phyloP scores from a whole-genome alignment of 2,888 invertebrate species.

The Halocaridina rubra region DNA sequence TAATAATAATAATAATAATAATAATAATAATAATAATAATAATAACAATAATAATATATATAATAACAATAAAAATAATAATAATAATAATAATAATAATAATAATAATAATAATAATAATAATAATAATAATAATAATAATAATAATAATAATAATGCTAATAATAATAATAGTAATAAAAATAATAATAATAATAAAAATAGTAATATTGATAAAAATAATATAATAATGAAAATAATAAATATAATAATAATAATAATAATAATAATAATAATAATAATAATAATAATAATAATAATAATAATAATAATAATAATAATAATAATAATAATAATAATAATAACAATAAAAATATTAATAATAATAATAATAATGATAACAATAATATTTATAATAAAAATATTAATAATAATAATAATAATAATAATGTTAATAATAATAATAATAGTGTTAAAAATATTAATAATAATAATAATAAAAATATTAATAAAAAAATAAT shows the following conservation, averaged over 20 bases:
- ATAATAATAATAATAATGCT: not conserved
- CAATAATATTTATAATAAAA: not conserved
- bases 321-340: not conserved
- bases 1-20: not conserved
- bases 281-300: not conserved
- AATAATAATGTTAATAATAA: not conserved
- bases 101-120: not conserved
- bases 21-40: not conserved
- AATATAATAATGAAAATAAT: not conserved
- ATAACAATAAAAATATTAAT: not conserved
- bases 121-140: not conserved
- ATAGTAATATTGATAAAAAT: not conserved
- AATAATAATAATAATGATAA: not conserved
- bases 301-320: not conserved
- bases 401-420: not conserved
- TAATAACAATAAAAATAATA: not conserved
- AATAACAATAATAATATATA: not conserved
- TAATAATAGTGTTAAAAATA: not conserved
- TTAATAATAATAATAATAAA: not conserved
- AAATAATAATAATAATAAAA: not conserved
- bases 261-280: not conserved
- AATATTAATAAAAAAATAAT: not conserved
- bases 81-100: not conserved
- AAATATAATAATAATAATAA: not conserved
- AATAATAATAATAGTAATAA: constrained; percentile 2